phyloP scores from a whole-genome alignment of 2,888 invertebrate genomes.

The Platypus cylindrus region DNA sequence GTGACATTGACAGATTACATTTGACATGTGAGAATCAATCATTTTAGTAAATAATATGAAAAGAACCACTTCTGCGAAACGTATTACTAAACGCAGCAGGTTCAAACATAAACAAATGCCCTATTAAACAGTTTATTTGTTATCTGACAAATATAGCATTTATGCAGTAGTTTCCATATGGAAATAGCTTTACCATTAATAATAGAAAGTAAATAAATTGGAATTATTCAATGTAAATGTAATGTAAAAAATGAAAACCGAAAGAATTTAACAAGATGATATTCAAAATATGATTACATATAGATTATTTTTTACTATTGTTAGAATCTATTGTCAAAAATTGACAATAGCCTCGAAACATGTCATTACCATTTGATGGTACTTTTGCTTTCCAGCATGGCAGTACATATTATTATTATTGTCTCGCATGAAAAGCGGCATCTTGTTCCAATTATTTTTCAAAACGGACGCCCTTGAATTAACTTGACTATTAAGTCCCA shows the following conservation, averaged over 20 bases:
- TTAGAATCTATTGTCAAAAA: constrained; percentile 13
- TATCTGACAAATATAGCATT: too few species aligned
- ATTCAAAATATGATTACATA: too few species aligned
- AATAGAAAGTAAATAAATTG: too few species aligned
- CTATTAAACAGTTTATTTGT: constrained; percentile 16
- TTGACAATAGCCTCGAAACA: constrained; percentile 12
- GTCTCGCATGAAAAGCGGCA: constrained; percentile 13
- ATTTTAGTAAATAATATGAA: constrained; percentile 13
- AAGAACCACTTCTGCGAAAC: constrained; percentile 10
- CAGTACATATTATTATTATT: too few species aligned
- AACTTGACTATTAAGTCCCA: constrained; percentile 16
- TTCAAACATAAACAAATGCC: constrained; percentile 16
- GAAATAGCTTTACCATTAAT: too few species aligned
- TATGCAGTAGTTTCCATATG: too few species aligned
- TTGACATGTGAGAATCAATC: constrained; percentile 14
- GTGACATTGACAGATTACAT: constrained; percentile 15
- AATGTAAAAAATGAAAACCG: too few species aligned
- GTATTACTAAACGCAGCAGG: constrained; percentile 16
- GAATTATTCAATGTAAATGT: too few species aligned
- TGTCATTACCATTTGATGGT: constrained; percentile 14
- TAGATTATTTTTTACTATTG: too few species aligned
- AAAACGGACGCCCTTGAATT: constrained; percentile 15
- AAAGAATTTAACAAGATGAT: too few species aligned
- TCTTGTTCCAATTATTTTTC: constrained; percentile 16
- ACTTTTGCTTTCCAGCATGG: constrained; percentile 12